These are phyloP conservation scores for Olivierus martensii DNA, from an alignment of 1,140 invertebrate genomes.

Conservation along the genomic window DNA sequence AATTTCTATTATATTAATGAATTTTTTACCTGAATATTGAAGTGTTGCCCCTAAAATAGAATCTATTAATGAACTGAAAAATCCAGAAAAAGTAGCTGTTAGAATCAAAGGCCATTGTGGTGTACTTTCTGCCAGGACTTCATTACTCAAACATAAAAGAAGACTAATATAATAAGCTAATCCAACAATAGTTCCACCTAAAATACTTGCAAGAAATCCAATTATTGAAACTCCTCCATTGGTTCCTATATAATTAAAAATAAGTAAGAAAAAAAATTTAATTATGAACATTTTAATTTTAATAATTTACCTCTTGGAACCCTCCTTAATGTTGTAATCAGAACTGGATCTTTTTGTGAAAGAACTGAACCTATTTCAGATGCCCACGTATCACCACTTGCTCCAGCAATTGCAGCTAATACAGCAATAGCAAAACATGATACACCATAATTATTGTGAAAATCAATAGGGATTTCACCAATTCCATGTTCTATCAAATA, in stretches of 20 bases:
- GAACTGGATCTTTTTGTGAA: conserved; percentile 46
- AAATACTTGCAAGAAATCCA: conserved; percentile 52
- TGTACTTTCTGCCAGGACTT: conserved; percentile 43
- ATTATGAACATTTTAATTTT: no score
- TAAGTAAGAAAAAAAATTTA: neutral
- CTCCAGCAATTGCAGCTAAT: conserved; percentile 57
- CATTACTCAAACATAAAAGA: conserved; percentile 44
- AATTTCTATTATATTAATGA: conserved; percentile 2
- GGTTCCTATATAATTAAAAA: conserved; percentile 41
- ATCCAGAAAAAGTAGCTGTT: conserved; percentile 51
- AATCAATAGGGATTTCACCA: conserved; percentile 63
- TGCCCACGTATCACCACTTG: conserved; percentile 83
- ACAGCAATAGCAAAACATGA: conserved; percentile 69
- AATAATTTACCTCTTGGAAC: conserved; percentile 52
- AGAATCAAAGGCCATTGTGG: conserved; percentile 59
- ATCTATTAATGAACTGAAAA: conserved; percentile 67
- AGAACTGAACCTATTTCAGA: conserved; percentile 74
- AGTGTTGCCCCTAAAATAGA: conserved; percentile 68
- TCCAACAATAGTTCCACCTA: conserved; percentile 63
- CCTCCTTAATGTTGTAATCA: conserved; percentile 56
- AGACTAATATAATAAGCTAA: conserved; percentile 52
- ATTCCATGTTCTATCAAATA: conserved; percentile 63
- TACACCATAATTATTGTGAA: conserved; percentile 53
- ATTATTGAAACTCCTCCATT: conserved; percentile 63
- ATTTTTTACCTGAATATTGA: conserved; percentile 60